Base-by-base conservation (phyloP, 1,140 invertebrate genomes). In the Penaeus chinensis region DNA sequence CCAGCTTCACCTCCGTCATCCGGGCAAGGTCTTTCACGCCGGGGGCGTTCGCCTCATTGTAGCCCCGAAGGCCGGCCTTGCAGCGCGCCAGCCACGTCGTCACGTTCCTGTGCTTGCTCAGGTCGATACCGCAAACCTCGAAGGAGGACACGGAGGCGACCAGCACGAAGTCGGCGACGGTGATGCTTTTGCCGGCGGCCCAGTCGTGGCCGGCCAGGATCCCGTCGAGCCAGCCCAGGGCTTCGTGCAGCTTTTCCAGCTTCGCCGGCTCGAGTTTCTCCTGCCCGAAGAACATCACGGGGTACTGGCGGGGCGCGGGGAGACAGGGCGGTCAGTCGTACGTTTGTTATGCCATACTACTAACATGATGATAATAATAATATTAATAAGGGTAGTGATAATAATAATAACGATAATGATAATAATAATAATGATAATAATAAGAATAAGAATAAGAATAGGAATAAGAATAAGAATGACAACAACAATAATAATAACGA, bases 21-120 rank as follows among this genome's bases (percentile, higher is more conserved):
- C 22, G 8, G 78, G 93, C 87, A 77, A 91, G 90, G 5, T 84
- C 79, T 18, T 92, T 91, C 20, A 92, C 71, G 27, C 93, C 93
- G 60, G 90, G 78, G 47, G 91, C 91, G 90, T 97, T 96, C 71
- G 95, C 93, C 90, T 96, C 95, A 89, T 94, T 93, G 92, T 96
- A 96, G 47, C 94, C 95, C 7, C 95, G 95, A 11, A 95, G 94
- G 7, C 94, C 94, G 63, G 92, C 92, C 92, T 95, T 96, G 62
- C 95, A 95, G 76, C 93, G 92, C 19, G 94, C 92, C 74, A 95
- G 91, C 95, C 95, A 96, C 20, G 91, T 91, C 19, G 92, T 90
- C n/a, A 96, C 93, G 90, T 95, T 95, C 11, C 94, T 93, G 90
- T 94, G 96, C 81, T 93, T 92, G 22, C 76, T 82, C 24, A 93